These are phyloP conservation scores for Petrocephalus sullivani DNA, from an alignment of 2,797 vertebrate genomes.

Conservation along the genomic window DNA sequence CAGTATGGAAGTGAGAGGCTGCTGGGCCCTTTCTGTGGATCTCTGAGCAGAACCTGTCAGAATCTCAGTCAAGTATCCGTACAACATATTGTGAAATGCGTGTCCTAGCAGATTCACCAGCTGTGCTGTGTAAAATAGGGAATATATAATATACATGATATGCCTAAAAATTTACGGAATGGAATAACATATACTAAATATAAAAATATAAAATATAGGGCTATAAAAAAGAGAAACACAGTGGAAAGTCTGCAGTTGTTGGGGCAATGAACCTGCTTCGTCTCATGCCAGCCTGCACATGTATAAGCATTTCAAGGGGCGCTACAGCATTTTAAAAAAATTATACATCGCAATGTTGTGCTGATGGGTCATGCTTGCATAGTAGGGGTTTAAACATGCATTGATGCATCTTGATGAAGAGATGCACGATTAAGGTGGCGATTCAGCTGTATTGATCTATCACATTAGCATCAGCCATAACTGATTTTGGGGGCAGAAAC, in stretches of 20 bases:
- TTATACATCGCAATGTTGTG: not conserved
- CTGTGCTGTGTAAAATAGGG: not conserved
- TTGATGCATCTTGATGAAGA: no score
- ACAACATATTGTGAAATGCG: not conserved
- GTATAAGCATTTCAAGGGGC: not conserved
- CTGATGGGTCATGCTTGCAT: not conserved
- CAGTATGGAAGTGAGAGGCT: not conserved
- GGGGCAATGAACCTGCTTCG: not conserved
- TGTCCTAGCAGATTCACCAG: not conserved
- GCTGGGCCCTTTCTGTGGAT: not conserved
- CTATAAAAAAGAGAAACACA: not conserved
- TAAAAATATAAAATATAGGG: no score
- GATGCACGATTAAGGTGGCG: no score
- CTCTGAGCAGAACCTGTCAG: not conserved
- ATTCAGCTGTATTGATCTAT: no score
- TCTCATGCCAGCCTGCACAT: not conserved
- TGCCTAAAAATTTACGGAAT: not conserved
- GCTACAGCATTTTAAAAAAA: not conserved
- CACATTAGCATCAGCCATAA: no score
- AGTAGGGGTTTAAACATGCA: no score
- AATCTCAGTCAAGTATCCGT: not conserved
- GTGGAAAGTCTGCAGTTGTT: not conserved
- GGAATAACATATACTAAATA: no score
- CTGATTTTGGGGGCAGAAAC: no score
- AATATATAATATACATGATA: not conserved